Percentiles rank a stretch among this genome's conserved stretches.
phyloP scores from a whole-genome alignment of 1,140 invertebrate genomes.

The Thaumetopoea pityocampa region DNA sequence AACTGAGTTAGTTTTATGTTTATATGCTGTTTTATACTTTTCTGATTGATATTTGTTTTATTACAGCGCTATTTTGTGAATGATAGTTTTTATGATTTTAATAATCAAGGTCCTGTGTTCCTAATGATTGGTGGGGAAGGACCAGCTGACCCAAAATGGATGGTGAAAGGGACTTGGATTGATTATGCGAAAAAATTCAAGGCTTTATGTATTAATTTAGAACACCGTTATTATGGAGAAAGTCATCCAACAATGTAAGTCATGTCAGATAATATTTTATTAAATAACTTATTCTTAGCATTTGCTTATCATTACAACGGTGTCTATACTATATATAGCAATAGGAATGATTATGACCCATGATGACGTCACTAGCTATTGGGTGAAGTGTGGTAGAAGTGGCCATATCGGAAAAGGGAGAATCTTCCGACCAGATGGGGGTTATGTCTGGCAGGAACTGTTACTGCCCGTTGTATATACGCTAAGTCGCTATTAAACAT shows the following conservation, averaged over 20 bases:
- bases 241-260: constrained; percentile 86
- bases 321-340: too few relatives aligned
- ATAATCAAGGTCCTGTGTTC: constrained; percentile 86
- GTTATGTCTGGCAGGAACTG: too few relatives aligned
- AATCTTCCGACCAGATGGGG: too few relatives aligned
- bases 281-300: too few relatives aligned
- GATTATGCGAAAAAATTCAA: constrained; percentile 87
- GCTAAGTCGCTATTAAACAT: too few relatives aligned
- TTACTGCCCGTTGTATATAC: too few relatives aligned
- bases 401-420: too few relatives aligned
- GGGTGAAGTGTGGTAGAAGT: too few relatives aligned
- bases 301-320: too few relatives aligned
- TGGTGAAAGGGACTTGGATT: constrained; percentile 90
- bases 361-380: too few relatives aligned
- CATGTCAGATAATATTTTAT: too few relatives aligned
- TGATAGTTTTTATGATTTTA: constrained; percentile 80
- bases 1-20: neutral
- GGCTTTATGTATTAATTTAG: constrained; percentile 90
- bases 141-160: constrained; percentile 84
- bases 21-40: constrained; percentile 2
- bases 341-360: too few relatives aligned
- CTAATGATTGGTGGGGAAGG: constrained; percentile 93
- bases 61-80: constrained; percentile 88
- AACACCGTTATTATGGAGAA: constrained; percentile 96
- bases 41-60: constrained; percentile 13